Percentiles rank a stretch among this genome's conserved stretches.
Evolutionary conservation across 2,888 invertebrate genomes (phyloP).

Genomic region (Drosophila anomelani): DNA sequence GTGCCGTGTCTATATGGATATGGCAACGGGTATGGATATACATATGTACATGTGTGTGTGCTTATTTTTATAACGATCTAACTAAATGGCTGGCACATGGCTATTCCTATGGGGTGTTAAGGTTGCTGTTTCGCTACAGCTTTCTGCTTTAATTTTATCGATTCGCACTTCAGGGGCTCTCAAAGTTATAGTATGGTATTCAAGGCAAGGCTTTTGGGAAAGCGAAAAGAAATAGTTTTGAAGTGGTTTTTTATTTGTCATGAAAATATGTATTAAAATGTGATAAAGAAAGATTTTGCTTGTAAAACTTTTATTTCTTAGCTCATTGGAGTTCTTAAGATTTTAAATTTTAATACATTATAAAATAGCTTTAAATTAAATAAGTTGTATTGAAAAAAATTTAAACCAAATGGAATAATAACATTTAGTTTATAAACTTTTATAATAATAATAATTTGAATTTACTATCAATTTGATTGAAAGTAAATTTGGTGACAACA

Average conservation of each 20-base stretch:
- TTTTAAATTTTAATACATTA: background rate
- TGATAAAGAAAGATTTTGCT: background rate
- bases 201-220: background rate
- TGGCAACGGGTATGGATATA: constrained; percentile 26
- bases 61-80: constrained; percentile 59
- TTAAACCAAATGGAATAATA: too few relatives aligned
- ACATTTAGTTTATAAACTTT: too few relatives aligned
- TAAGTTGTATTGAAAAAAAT: too few relatives aligned
- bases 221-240: background rate
- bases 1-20: constrained; percentile 40
- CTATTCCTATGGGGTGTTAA: constrained; percentile 42
- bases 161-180: constrained; percentile 2
- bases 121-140: constrained; percentile 25
- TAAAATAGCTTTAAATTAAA: too few relatives aligned
- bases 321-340: background rate
- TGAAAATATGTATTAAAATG: background rate
- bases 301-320: background rate
- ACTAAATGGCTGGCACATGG: constrained; percentile 55
- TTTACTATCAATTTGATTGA: too few relatives aligned
- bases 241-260: background rate
- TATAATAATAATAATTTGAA: too few relatives aligned
- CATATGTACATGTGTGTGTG: constrained; percentile 6
- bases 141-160: constrained; percentile 47
- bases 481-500: too few relatives aligned
- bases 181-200: background rate